Conservation (phyloP, 2,797 vertebrate genomes). For the Liasis olivaceus region DNA sequence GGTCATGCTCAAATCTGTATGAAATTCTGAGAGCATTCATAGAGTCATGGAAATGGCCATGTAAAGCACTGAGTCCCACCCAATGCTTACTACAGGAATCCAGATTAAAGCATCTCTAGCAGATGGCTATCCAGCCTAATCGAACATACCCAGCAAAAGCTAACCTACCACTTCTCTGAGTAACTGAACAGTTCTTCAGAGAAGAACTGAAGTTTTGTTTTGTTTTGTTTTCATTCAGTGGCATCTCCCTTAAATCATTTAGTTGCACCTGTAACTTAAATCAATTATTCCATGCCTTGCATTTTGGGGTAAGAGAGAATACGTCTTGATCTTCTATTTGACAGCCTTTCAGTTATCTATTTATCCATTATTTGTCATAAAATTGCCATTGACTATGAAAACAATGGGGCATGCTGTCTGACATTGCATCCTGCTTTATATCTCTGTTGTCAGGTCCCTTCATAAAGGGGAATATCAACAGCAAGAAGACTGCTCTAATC, state of each 20-base stretch:
- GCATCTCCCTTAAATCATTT: too few species aligned
- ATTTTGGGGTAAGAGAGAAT: too few species aligned
- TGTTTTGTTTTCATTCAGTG: too few species aligned
- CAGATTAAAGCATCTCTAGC: too few species aligned
- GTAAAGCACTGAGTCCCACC: background rate
- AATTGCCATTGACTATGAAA: background rate
- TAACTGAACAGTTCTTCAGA: too few species aligned
- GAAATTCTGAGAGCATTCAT: background rate
- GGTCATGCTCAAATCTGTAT: background rate
- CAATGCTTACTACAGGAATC: background rate
- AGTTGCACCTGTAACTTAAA: too few species aligned
- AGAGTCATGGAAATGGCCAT: background rate
- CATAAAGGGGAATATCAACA: background rate
- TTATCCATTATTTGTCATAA: background rate
- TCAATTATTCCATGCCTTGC: too few species aligned
- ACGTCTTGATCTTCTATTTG: too few species aligned
- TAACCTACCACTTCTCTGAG: background rate
- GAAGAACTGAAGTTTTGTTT: too few species aligned
- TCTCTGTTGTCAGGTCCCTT: background rate
- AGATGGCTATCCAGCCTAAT: background rate
- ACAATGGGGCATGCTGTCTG: background rate
- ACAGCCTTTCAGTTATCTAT: background rate
- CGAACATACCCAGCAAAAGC: background rate
- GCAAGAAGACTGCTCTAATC: background rate
- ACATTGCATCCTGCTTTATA: background rate